Base-by-base conservation (phyloP, 2,888 invertebrate genomes). In the Tortricodes alternella region DNA sequence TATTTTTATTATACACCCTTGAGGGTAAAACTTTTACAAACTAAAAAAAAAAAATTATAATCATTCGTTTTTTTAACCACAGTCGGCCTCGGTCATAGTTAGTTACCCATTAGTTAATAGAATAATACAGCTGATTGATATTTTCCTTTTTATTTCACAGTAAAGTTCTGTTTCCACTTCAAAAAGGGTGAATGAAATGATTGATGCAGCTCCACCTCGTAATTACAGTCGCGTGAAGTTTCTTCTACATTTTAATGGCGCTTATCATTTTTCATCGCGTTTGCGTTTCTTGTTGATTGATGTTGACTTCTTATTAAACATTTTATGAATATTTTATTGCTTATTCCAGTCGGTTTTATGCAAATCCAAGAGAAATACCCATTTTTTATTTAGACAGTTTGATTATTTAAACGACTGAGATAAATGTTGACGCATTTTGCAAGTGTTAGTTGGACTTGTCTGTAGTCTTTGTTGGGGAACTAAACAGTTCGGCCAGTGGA, bases 141-240 rank as follows among this genome's bases (percentile, higher is more conserved):
- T n/a, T n/a, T n/a, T n/a, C n/a, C n/a, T n/a, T n/a, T n/a, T n/a
- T n/a, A n/a, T n/a, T n/a, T n/a, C n/a, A n/a, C n/a, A n/a, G n/a
- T n/a, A n/a, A n/a, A n/a, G n/a, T n/a, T n/a, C n/a, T n/a, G n/a
- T n/a, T n/a, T n/a, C n/a, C n/a, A n/a, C n/a, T n/a, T 24, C 21
- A 21, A 2, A 43, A 43, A 18, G 44, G 27, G 27, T 32, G 23
- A 32, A 35, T 38, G 3, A 37, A 24, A 53, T 85, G 86, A 86
- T 85, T 82, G 82, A 85, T 86, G 86, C 65, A 65, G 73, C 70
- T 76, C 77, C 74, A 82, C 78, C 72, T 74, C 76, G 76, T 83
- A 84, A 85, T 85, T 80, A 80, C 73, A 70, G 58, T 70, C 63
- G 64, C 68, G 74, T 76, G 73, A 80, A 76, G 74, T 78, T 77